Conservation (phyloP, 2,797 vertebrate genomes). For the Pyrrhura leucotis region DNA sequence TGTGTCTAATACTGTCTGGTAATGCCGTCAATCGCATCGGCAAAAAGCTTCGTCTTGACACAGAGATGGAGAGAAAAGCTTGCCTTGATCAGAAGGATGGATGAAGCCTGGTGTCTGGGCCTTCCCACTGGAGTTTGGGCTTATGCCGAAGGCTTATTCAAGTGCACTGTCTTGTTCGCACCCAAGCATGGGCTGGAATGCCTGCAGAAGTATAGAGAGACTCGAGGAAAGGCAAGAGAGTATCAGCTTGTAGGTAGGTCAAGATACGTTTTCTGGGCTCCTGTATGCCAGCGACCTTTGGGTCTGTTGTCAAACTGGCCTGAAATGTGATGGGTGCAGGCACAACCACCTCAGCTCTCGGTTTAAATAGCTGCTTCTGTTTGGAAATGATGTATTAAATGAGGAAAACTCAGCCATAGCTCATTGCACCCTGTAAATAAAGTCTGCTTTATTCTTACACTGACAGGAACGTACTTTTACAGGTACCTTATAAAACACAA, state of each 20-base stretch:
- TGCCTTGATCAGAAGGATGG: neutral
- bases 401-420: neutral
- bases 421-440: neutral
- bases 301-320: neutral
- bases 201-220: neutral
- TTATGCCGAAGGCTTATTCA: conserved; percentile 68
- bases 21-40: conserved; percentile 93
- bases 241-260: neutral
- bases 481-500: neutral
- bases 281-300: neutral
- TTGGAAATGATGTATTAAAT: neutral
- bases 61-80: neutral
- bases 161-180: conserved; percentile 49
- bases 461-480: neutral
- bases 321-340: neutral
- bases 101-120: conserved; percentile 72
- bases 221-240: neutral
- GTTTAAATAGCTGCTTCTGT: neutral
- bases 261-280: neutral
- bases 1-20: conserved; percentile 99
- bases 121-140: conserved; percentile 75
- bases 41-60: conserved; percentile 73
- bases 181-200: too few species aligned
- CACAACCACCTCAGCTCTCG: neutral
- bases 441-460: neutral